These are phyloP conservation scores for Hyalella azteca DNA, from an alignment of 2,888 invertebrate species.

Conservation along the genomic window DNA sequence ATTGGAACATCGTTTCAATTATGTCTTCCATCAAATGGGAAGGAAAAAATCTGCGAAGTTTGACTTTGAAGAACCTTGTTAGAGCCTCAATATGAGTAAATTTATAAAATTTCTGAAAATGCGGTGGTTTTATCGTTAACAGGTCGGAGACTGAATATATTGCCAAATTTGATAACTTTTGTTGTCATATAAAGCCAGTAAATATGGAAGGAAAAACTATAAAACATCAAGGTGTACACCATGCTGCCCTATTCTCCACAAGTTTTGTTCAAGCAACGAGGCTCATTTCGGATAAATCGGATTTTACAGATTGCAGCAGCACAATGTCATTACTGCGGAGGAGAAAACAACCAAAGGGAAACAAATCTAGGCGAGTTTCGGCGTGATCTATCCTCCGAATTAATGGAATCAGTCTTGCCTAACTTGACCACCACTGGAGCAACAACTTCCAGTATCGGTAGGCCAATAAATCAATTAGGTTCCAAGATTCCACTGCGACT, in stretches of 20 bases:
- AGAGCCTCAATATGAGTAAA: neutral
- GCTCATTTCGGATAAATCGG: neutral
- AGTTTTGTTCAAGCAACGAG: neutral
- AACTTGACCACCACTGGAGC: constrained; percentile 14
- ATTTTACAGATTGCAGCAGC: constrained; percentile 19
- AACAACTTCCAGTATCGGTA: constrained; percentile 31
- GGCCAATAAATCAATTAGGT: constrained; percentile 32
- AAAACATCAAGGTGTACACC: no score
- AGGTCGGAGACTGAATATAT: no score
- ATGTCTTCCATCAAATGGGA: neutral
- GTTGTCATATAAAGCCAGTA: no score
- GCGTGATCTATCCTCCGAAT: constrained; percentile 36
- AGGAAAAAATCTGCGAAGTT: neutral
- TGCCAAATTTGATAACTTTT: no score
- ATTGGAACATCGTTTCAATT: constrained; percentile 33
- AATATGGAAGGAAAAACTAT: no score
- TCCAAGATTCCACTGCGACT: constrained; percentile 9
- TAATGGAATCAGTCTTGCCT: constrained; percentile 31
- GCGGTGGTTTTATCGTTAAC: no score
- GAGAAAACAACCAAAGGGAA: neutral
- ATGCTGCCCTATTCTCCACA: no score
- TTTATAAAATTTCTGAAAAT: no score
- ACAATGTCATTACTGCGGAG: constrained; percentile 28
- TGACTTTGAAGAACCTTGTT: neutral
- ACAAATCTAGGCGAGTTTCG: constrained; percentile 22